phyloP scores from a whole-genome alignment of 2,113 vertebrate genomes.

The Thryonomys swinderianus region DNA sequence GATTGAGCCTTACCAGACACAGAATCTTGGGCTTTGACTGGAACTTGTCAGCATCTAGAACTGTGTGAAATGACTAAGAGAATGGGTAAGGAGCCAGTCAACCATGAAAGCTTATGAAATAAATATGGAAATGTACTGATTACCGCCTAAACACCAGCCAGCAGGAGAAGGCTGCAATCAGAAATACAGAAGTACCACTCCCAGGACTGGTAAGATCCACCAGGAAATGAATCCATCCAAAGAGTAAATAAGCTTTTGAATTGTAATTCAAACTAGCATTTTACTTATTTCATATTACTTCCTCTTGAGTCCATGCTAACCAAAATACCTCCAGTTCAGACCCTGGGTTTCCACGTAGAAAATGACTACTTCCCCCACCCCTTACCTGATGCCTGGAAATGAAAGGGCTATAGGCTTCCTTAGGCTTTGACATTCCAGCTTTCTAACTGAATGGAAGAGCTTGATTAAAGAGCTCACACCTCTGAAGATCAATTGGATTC shows the following conservation, averaged over 20 bases:
- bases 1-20: neutral
- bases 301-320: neutral
- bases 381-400: neutral
- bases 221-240: neutral
- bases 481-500: conserved; percentile 58
- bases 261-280: neutral
- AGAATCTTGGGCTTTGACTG: neutral
- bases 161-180: neutral
- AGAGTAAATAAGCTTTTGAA: neutral
- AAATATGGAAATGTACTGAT: neutral
- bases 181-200: neutral
- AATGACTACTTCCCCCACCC: neutral
- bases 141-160: neutral
- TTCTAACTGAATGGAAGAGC: conserved; percentile 9
- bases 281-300: neutral
- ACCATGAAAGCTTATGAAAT: neutral
- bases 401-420: neutral
- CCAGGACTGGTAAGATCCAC: neutral
- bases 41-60: neutral
- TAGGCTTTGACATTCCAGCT: neutral
- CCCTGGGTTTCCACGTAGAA: neutral
- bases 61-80: neutral
- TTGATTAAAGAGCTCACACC: conserved; percentile 49
- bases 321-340: neutral
- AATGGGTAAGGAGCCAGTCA: neutral